Percentiles rank a stretch among this genome's conserved stretches.
These are phyloP conservation scores for Sebastes paucispinis DNA, from an alignment of 2,797 vertebrate genomes.

Conservation along the genomic window DNA sequence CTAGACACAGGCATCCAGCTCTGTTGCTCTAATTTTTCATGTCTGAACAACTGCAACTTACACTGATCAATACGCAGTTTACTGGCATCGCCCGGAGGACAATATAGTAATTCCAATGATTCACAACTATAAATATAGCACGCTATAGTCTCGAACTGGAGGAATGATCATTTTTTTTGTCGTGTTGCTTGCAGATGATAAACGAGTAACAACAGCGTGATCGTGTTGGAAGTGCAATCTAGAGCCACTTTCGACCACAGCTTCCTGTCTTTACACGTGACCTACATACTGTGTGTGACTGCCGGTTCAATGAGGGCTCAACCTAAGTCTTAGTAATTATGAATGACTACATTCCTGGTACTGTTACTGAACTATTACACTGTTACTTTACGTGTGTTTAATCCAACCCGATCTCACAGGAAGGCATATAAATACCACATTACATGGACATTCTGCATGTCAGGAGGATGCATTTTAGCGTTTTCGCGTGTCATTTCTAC, in stretches of 20 bases:
- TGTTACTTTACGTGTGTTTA: neutral
- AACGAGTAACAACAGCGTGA: neutral
- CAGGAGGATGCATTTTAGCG: too few relatives aligned
- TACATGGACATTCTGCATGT: too few relatives aligned
- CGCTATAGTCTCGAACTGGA: neutral
- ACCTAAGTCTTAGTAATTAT: neutral
- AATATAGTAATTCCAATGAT: slow-evolving; percentile 52
- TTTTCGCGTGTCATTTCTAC: too few relatives aligned
- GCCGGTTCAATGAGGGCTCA: neutral
- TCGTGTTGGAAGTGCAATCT: slow-evolving; percentile 9
- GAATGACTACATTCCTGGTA: neutral
- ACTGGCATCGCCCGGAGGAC: slow-evolving; percentile 56
- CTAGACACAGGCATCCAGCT: slow-evolving; percentile 51
- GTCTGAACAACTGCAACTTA: slow-evolving; percentile 63
- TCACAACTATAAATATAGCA: slow-evolving; percentile 55
- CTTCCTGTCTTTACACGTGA: slow-evolving; percentile 45
- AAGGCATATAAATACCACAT: too few relatives aligned
- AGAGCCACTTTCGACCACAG: slow-evolving; percentile 32
- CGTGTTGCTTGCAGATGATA: slow-evolving; percentile 4
- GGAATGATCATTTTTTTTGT: slow-evolving; percentile 17
- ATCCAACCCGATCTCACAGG: too few relatives aligned
- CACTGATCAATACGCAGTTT: slow-evolving; percentile 70
- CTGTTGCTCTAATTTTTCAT: slow-evolving; percentile 61
- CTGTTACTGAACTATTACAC: neutral
- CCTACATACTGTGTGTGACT: slow-evolving; percentile 25